These are phyloP conservation scores for Drosophila ficusphila DNA, from an alignment of 1,140 invertebrate genomes.

Conservation along the genomic window DNA sequence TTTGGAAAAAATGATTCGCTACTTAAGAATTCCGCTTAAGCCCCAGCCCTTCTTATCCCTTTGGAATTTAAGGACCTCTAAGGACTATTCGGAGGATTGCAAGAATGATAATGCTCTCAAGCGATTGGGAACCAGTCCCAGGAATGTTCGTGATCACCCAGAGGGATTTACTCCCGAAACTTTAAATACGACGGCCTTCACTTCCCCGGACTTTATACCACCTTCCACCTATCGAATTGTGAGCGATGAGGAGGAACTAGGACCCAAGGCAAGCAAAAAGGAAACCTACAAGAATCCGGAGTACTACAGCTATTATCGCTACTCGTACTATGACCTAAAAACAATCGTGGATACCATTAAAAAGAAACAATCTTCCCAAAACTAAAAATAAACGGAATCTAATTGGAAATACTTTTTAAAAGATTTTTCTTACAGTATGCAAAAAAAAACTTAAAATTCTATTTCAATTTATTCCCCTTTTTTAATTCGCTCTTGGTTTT, in stretches of 20 bases:
- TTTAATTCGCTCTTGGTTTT: too few relatives aligned
- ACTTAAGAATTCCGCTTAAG: background rate
- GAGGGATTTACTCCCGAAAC: constrained; percentile 1
- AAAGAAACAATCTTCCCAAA: background rate
- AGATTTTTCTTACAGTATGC: background rate
- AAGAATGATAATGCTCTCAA: background rate
- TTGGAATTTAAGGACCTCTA: background rate
- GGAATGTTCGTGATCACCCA: constrained; percentile 2
- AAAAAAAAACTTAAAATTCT: background rate
- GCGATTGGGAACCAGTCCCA: constrained; percentile 1
- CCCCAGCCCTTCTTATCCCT: background rate
- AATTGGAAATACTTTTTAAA: background rate
- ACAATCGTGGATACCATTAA: background rate
- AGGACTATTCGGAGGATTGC: background rate
- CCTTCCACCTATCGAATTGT: background rate
- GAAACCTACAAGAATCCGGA: constrained; percentile 60
- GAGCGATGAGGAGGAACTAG: constrained; percentile 25
- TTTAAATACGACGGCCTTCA: constrained; percentile 5
- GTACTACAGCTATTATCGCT: constrained; percentile 56
- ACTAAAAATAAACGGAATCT: background rate
- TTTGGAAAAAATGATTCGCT: background rate
- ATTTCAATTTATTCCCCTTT: too few relatives aligned
- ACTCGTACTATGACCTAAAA: constrained; percentile 40
- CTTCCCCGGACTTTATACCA: constrained; percentile 18
- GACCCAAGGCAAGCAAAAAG: constrained; percentile 48